Conservation (phyloP, 64 coral and sea anemone genomes). For the Porites australiensis region DNA sequence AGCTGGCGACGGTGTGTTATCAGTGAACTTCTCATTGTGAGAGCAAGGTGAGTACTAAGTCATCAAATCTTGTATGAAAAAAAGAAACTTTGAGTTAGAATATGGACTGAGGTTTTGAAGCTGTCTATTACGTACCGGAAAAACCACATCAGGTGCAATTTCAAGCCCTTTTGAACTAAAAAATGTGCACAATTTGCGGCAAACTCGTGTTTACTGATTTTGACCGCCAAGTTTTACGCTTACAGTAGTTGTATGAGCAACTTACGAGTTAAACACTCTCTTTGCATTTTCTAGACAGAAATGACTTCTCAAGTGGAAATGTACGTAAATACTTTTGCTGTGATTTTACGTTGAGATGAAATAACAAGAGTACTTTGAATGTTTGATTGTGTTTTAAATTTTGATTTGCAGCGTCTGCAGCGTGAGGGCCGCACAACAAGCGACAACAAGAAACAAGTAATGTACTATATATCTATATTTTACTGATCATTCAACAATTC, state of each 20-base stretch:
- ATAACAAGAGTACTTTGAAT: too few relatives aligned
- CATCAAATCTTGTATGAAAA: not conserved
- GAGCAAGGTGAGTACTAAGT: not conserved
- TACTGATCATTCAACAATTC: not conserved
- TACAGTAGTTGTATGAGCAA: not conserved
- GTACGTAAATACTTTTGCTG: not conserved
- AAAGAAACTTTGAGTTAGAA: not conserved
- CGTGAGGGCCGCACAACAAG: not conserved
- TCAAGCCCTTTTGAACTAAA: not conserved
- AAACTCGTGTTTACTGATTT: not conserved
- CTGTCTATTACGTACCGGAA: not conserved
- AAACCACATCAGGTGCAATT: not conserved
- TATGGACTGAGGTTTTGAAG: not conserved
- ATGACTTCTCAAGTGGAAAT: not conserved
- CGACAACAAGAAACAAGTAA: not conserved
- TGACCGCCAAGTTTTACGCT: not conserved
- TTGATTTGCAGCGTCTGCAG: not conserved
- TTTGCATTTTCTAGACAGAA: constrained; percentile 3
- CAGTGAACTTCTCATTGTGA: not conserved
- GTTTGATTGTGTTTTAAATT: not conserved
- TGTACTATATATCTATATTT: not conserved
- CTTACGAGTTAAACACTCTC: not conserved
- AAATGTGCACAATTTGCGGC: not conserved
- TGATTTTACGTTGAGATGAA: not conserved
- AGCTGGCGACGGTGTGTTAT: not conserved